Evolutionary conservation across 1,140 invertebrate species (phyloP).

Genomic region (Bacillus rossius): DNA sequence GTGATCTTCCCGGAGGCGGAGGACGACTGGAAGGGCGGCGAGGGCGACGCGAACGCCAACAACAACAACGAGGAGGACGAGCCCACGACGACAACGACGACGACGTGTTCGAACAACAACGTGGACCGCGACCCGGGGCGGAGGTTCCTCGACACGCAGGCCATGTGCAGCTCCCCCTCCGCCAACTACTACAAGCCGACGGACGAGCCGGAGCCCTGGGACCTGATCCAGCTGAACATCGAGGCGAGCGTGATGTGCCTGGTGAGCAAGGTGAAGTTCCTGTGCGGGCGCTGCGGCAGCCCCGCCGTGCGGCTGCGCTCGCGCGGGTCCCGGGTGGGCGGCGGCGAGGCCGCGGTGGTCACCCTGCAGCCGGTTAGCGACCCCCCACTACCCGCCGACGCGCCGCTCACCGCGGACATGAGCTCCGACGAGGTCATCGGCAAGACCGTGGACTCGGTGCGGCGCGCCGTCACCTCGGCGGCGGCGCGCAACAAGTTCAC

Average conservation of each 20-base stretch:
- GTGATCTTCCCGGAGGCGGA: slow-evolving; percentile 43
- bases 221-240: slow-evolving; percentile 82
- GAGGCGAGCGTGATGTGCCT: slow-evolving; percentile 86
- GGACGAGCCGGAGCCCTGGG: slow-evolving; percentile 83
- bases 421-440: slow-evolving; percentile 10
- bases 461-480: slow-evolving; percentile 11
- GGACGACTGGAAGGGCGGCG: slow-evolving; percentile 18
- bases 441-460: slow-evolving; percentile 11
- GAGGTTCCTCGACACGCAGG: slow-evolving; percentile 62
- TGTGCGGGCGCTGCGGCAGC: slow-evolving; percentile 64
- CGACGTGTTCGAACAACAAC: neutral
- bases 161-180: slow-evolving; percentile 68
- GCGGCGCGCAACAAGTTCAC: slow-evolving; percentile 64
- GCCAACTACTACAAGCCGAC: slow-evolving; percentile 77
- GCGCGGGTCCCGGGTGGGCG: slow-evolving; percentile 9
- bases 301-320: slow-evolving; percentile 49
- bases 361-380: slow-evolving; percentile 19
- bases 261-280: slow-evolving; percentile 71
- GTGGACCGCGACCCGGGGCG: slow-evolving; percentile 31
- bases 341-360: slow-evolving; percentile 23
- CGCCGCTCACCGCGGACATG: slow-evolving; percentile 2
- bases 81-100: neutral
- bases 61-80: neutral
- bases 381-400: neutral
- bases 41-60: neutral